These are phyloP conservation scores for Manacus vitellinus DNA, from an alignment of 2,113 vertebrate genomes.

Conservation along the genomic window DNA sequence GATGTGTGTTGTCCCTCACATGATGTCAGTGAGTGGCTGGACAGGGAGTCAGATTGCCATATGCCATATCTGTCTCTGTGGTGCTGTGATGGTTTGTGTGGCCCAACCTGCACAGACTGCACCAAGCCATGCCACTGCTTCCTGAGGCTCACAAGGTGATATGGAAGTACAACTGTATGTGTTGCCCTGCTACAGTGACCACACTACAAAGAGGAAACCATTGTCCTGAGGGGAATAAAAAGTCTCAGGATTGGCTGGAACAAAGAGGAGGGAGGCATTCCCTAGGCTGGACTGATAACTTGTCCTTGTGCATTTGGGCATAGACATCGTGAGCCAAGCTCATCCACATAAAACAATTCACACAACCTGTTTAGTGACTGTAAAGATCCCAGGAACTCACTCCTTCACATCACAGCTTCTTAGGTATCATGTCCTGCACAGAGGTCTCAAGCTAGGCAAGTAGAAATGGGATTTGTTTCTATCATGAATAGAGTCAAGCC, in stretches of 20 bases:
- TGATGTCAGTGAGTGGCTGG: not conserved
- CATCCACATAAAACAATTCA: not conserved
- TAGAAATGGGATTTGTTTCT: not conserved
- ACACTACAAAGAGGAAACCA: not conserved
- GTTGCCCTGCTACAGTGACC: not conserved
- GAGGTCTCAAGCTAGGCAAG: not conserved
- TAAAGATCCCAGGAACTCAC: not conserved
- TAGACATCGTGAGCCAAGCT: not conserved
- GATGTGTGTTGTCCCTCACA: not conserved
- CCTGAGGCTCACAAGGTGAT: not conserved
- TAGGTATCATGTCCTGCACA: not conserved
- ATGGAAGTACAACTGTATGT: not conserved
- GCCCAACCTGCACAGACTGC: not conserved
- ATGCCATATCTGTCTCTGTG: not conserved
- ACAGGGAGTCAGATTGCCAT: not conserved
- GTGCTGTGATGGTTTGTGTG: not conserved
- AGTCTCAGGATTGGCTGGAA: not conserved
- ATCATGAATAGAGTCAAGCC: not conserved
- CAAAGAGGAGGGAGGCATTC: not conserved
- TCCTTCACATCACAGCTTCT: not conserved
- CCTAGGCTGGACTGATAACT: not conserved
- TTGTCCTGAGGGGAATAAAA: not conserved
- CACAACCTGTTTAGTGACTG: not conserved
- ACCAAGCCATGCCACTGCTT: not conserved
- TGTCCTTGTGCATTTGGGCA: not conserved